These are phyloP conservation scores for Engystomops pustulosus DNA, from an alignment of 2,113 vertebrate species.

Conservation along the genomic window DNA sequence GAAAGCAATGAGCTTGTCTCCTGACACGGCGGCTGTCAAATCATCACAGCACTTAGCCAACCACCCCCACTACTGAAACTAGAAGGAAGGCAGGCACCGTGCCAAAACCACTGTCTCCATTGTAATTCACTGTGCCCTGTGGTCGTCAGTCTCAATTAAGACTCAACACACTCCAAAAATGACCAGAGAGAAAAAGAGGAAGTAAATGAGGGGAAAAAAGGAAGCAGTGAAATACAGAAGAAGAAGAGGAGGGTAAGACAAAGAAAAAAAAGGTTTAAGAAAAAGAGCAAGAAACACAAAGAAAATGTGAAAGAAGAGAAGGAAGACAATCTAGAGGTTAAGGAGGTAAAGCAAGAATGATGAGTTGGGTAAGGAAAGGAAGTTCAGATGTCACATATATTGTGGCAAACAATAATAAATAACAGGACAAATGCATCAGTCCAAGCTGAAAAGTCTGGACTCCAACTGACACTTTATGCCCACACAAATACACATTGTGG, in stretches of 20 bases:
- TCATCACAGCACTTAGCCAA: slow-evolving; percentile 67
- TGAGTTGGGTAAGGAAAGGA: too few relatives aligned
- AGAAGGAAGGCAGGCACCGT: slow-evolving; percentile 71
- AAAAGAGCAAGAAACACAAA: background rate
- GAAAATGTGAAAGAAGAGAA: background rate
- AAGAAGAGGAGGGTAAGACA: background rate
- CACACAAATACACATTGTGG: too few relatives aligned
- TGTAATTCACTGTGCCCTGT: slow-evolving; percentile 74
- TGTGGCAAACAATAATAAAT: background rate
- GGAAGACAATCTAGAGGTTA: background rate
- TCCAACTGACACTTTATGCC: too few relatives aligned
- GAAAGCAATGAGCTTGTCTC: slow-evolving; percentile 52
- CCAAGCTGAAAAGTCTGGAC: background rate
- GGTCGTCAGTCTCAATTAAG: slow-evolving; percentile 69
- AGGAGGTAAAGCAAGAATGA: background rate
- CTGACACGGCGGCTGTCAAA: slow-evolving; percentile 62
- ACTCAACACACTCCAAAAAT: background rate
- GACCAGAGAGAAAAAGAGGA: background rate
- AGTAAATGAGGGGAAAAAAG: background rate
- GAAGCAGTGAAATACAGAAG: background rate
- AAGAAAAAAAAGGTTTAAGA: background rate
- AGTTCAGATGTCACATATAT: too few relatives aligned
- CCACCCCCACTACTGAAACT: slow-evolving; percentile 67
- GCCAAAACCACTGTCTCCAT: slow-evolving; percentile 85
- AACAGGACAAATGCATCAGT: background rate